Conservation (phyloP, 1,140 invertebrate species). For the Venustaconcha ellipsiformis region DNA sequence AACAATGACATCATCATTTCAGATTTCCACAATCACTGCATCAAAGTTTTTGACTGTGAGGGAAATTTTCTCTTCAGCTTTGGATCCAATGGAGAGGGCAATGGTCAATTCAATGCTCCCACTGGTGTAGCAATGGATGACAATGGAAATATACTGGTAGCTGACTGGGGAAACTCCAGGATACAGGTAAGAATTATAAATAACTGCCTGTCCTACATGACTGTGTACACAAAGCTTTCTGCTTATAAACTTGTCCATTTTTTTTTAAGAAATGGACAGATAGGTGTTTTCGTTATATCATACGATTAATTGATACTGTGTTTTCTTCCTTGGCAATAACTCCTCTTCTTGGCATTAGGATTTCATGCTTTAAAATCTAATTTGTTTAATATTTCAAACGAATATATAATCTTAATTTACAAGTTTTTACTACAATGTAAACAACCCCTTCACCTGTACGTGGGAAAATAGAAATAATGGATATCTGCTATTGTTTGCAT, state of each 20-base stretch:
- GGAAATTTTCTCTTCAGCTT: slow-evolving; percentile 67
- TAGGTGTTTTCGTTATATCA: background rate
- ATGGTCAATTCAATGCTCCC: slow-evolving; percentile 75
- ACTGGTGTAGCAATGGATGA: slow-evolving; percentile 73
- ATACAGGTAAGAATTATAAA: slow-evolving; percentile 70
- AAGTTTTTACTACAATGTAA: too few relatives aligned
- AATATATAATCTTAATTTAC: too few relatives aligned
- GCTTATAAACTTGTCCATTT: background rate
- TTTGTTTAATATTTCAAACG: too few relatives aligned
- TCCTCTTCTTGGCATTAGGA: background rate
- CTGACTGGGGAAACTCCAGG: slow-evolving; percentile 75
- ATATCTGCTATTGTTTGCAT: too few relatives aligned
- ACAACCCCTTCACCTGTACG: too few relatives aligned
- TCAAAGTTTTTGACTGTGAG: slow-evolving; percentile 71
- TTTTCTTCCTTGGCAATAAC: background rate
- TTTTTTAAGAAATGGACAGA: background rate
- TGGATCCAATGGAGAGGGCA: slow-evolving; percentile 71
- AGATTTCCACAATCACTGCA: slow-evolving; percentile 75
- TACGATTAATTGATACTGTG: background rate
- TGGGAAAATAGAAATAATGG: too few relatives aligned
- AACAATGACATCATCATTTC: slow-evolving; percentile 73
- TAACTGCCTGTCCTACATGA: background rate
- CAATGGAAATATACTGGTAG: slow-evolving; percentile 73
- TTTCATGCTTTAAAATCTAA: too few relatives aligned
- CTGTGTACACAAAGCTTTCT: background rate